Percentiles rank a stretch among this genome's conserved stretches.
phyloP scores from a whole-genome alignment of 2,113 vertebrate species.

The Eidolon helvum region DNA sequence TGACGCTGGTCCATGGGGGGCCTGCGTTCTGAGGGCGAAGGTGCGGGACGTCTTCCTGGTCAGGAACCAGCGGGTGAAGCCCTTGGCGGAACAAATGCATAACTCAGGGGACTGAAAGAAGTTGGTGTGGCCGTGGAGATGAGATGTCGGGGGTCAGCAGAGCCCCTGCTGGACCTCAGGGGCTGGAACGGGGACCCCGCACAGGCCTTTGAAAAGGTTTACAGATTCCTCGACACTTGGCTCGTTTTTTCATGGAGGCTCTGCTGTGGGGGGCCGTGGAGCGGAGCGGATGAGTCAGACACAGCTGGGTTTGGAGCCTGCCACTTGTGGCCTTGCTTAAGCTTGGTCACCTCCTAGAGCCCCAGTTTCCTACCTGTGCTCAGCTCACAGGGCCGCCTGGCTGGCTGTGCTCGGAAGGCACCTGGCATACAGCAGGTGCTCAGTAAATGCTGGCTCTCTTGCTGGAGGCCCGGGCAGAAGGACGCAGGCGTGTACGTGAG shows the following conservation, averaged over 20 bases:
- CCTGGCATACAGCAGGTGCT: background rate
- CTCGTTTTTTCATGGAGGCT: background rate
- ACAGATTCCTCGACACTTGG: rapidly evolving
- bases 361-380: background rate
- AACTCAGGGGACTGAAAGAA: background rate
- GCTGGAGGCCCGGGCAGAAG: background rate
- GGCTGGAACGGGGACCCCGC: rapidly evolving
- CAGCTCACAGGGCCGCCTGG: background rate
- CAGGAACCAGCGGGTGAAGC: too few species aligned
- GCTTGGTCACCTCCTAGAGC: background rate
- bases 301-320: background rate
- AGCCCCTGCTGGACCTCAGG: background rate
- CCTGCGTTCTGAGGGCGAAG: background rate
- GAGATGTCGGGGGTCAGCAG: background rate
- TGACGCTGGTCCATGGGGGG: background rate
- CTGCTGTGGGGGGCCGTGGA: background rate
- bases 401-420: background rate
- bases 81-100: too few species aligned
- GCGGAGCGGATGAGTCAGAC: background rate
- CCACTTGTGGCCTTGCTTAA: background rate
- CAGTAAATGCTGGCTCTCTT: background rate
- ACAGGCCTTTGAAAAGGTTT: background rate
- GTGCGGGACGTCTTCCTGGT: too few species aligned
- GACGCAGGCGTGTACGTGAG: rapidly evolving
- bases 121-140: background rate